A percentile compares a stretch with the other conserved stretches of the same genome.
Evolutionary conservation across 2,113 vertebrate species (phyloP).

Genomic region (Dicentrarchus labrax): DNA sequence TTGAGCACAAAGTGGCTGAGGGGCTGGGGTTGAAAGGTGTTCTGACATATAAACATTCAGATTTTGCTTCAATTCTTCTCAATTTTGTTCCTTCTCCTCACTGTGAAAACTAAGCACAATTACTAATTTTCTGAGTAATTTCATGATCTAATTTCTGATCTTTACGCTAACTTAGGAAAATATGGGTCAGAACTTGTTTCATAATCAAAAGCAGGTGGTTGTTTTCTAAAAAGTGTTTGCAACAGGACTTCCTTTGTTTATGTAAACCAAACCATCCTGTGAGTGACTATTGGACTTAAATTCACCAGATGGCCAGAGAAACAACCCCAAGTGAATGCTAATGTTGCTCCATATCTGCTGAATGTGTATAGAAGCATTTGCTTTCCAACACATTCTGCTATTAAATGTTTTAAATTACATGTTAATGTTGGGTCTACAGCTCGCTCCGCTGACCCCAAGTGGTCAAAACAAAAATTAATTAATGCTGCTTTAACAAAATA

Average conservation of each 20-base stretch:
- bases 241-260: slow-evolving; percentile 16
- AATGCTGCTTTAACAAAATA: neutral
- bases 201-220: slow-evolving; percentile 17
- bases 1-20: neutral
- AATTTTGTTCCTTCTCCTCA: neutral
- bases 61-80: neutral
- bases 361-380: neutral
- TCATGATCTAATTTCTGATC: neutral
- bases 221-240: neutral
- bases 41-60: neutral
- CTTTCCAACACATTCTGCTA: neutral
- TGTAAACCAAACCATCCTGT: slow-evolving; percentile 10
- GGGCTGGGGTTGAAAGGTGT: neutral
- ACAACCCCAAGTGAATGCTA: neutral
- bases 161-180: neutral
- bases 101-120: neutral
- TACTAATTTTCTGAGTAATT: neutral
- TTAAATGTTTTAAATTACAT: neutral
- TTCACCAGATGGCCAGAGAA: neutral
- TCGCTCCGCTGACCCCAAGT: neutral
- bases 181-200: neutral
- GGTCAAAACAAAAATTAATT: neutral
- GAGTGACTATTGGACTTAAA: neutral
- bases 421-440: neutral
- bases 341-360: neutral